Evolutionary conservation across 2,113 vertebrate genomes (phyloP), one percentile per base, ranked within the genome.

Genomic region (Centropus unirufus): DNA sequence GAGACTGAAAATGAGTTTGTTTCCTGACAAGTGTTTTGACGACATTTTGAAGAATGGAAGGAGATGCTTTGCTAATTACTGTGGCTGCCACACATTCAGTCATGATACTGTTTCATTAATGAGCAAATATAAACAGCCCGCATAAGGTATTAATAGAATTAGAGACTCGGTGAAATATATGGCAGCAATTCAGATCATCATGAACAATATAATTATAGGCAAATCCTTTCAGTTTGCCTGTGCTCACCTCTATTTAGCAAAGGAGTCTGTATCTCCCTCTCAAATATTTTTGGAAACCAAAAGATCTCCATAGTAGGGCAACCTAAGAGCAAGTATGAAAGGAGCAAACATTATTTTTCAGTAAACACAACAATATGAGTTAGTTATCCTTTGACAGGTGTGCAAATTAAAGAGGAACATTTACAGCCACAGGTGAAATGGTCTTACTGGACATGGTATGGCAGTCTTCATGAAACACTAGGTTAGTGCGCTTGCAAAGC

Each of bases 21-120:
- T 98, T 98, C 97, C 96, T 97, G 97, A 98, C 97, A 98, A 98
- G 96, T 95, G 96, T 98, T 98, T 96, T 97, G 97, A 98, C 83
- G 97, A 98, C 98, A 97, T 98, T 97, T 95, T 97, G 94, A 98
- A 98, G 96, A 98, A 98, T 98, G 93, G 96, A 98, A 98, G 88
- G 96, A 97, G 97, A 97, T 84, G 82, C 94, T 97, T 97, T 98
- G 95, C 98, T 98, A 98, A 98, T 98, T 98, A 96, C 95, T 97
- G 88, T 92, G 92, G 92, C 94, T 97, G 97, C 96, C 81, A 87
- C 92, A 93, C 83, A 74, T 96, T 97, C 93, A 96, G 92, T 98
- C 97, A 97, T 97, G 96, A 97, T 97, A 96, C 94, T 95, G 89
- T 97, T 97, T 97, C 84, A 80, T 98, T 98, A 98, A 98, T 95